phyloP scores from a whole-genome alignment of 2,113 vertebrate genomes.

The Typhlomys cinereus region DNA sequence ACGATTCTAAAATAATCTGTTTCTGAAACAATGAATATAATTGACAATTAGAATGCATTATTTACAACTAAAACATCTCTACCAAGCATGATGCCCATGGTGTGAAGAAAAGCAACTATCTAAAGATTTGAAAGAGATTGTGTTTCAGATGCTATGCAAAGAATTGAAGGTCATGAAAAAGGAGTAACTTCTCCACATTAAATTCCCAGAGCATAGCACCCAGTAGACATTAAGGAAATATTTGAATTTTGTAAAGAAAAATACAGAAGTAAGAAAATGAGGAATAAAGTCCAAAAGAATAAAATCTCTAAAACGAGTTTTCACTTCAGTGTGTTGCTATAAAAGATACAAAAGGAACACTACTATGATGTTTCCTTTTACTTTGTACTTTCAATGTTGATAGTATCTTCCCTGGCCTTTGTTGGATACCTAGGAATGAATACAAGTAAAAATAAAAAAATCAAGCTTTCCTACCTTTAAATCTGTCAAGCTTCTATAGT shows the following conservation, averaged over 20 bases:
- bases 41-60: slow-evolving; percentile 73
- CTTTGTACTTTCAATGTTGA: neutral
- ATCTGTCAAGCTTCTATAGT: neutral
- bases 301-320: neutral
- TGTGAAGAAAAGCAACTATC: neutral
- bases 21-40: slow-evolving; percentile 75
- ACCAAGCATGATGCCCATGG: neutral
- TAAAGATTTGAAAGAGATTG: no score
- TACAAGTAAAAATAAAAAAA: neutral
- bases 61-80: slow-evolving; percentile 68
- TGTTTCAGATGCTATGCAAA: neutral
- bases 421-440: neutral
- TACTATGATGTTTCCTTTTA: neutral
- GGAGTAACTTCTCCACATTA: neutral
- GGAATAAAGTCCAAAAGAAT: neutral
- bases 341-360: neutral
- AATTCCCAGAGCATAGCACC: neutral
- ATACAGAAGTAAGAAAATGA: neutral
- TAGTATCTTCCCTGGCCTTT: neutral
- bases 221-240: neutral
- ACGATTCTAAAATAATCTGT: slow-evolving; percentile 63
- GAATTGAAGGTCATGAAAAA: neutral
- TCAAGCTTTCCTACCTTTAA: neutral
- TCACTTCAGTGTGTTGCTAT: neutral
- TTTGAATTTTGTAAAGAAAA: neutral